Evolutionary conservation across 2,113 vertebrate genomes (phyloP).

Genomic region (Varanus komodoensis): DNA sequence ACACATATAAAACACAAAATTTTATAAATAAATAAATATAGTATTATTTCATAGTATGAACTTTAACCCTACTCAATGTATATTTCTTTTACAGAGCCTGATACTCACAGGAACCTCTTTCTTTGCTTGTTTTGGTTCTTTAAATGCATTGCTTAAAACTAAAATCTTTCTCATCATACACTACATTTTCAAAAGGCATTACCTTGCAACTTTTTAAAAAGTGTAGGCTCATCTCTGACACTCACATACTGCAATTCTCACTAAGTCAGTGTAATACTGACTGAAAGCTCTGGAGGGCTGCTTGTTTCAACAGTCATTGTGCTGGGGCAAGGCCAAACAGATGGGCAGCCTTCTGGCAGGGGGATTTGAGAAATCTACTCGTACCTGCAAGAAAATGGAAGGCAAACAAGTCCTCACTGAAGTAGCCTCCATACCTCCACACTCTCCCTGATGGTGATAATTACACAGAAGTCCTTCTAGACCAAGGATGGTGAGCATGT

Average conservation of each 20-base stretch:
- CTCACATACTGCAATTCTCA: conserved; percentile 49
- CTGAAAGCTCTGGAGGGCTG: background rate
- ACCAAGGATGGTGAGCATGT: background rate
- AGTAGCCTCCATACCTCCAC: background rate
- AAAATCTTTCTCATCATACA: background rate
- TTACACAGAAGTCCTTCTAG: background rate
- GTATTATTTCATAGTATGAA: background rate
- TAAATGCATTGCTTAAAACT: background rate
- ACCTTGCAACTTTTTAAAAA: background rate
- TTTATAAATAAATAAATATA: too few species aligned
- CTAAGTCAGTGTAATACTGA: conserved; percentile 24
- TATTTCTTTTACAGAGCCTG: background rate
- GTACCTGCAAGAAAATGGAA: conserved; percentile 35
- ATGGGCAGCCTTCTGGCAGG: conserved; percentile 51
- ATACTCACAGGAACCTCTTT: background rate
- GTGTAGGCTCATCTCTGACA: background rate
- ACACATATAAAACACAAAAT: background rate
- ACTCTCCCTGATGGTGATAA: background rate
- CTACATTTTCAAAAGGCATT: background rate
- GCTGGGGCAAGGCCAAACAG: conserved; percentile 40
- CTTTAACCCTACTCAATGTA: background rate
- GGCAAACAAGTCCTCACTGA: conserved; percentile 21
- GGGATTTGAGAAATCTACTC: conserved; percentile 28
- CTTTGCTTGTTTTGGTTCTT: background rate
- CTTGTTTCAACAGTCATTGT: conserved; percentile 13